Conservation (phyloP, 2,113 vertebrate genomes). For the Pseudonaja textilis region DNA sequence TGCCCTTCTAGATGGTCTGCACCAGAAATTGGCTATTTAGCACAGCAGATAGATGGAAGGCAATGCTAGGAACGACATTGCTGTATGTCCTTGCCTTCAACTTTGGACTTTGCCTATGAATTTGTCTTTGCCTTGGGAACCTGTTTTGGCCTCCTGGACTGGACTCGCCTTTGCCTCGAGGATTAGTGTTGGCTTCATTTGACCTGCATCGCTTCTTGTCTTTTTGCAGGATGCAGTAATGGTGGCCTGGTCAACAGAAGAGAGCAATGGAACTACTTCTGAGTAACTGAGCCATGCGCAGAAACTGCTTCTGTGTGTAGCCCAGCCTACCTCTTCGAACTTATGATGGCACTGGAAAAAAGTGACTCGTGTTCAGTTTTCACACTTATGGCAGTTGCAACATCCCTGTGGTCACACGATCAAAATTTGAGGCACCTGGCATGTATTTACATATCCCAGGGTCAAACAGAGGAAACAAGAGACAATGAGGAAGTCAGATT, state of each 20-base stretch:
- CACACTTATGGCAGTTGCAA: not conserved
- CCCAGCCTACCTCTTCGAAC: constrained; percentile 70
- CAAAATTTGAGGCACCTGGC: not conserved
- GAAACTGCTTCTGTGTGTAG: constrained; percentile 69
- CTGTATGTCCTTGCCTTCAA: no score
- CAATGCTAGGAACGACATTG: no score
- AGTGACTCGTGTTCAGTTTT: not conserved
- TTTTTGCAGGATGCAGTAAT: constrained; percentile 92
- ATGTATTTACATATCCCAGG: not conserved
- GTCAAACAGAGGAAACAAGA: not conserved
- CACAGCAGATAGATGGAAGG: no score
- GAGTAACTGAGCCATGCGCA: constrained; percentile 87
- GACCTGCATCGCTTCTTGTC: not conserved
- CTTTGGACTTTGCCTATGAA: no score
- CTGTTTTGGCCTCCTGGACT: not conserved
- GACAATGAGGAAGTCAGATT: not conserved
- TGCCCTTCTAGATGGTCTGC: no score
- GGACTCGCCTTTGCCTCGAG: not conserved
- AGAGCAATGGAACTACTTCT: constrained; percentile 97
- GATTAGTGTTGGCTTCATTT: not conserved
- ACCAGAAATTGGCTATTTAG: no score
- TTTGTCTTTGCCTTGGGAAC: no score
- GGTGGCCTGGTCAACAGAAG: constrained; percentile 98
- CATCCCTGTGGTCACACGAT: not conserved
- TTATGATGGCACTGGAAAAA: not conserved